Evolutionary conservation across 1,140 invertebrate species (phyloP), one percentile per base, ranked within the genome.

Genomic region (Euura lappo): DNA sequence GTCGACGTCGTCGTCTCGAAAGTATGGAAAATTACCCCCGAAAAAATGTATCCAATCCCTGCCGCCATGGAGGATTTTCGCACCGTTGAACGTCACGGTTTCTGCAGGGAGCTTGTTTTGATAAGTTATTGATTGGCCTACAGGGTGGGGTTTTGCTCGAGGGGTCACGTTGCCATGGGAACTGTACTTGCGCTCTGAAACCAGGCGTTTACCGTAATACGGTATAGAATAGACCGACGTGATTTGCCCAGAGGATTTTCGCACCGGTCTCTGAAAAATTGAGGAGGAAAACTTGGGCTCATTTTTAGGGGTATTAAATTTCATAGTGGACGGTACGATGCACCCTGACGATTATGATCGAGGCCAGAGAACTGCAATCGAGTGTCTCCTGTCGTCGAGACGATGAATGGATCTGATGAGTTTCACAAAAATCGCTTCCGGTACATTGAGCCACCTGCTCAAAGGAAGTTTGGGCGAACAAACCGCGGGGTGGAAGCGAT

Each of bases 91-190:
- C 28, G 28, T 28, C 28, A 28, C 28, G 28, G 28, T 28, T 28
- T 28, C 28, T 28, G 28, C 28, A 28, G 28, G 28, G 28, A 28
- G 28, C 28, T 1, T 81, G 83, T 78, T 85, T 84, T 87, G 81
- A 85, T 85, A 85, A 85, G 82, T 85, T 87, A 87, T 87, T 84
- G 86, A 87, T 87, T 87, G 83, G 79, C 81, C 79, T 79, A 78
- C 81, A 79, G 79, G 79, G 78, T 79, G 81, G 80, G 79, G 79
- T 78, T 80, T 75, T 72, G 69, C 43, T 65, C 75, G 75, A 66
- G 77, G 76, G 76, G 85, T 28, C 28, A 28, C 28, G 28, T 87
- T 72, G 68, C 80, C 81, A 88, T 88, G 82, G 75, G 73, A 76
- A 88, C 85, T 79, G 82, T 83, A 82, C 81, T 80, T 85, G 85